Conservation (phyloP, 1,140 invertebrate genomes). For the Metaphire vulgaris region DNA sequence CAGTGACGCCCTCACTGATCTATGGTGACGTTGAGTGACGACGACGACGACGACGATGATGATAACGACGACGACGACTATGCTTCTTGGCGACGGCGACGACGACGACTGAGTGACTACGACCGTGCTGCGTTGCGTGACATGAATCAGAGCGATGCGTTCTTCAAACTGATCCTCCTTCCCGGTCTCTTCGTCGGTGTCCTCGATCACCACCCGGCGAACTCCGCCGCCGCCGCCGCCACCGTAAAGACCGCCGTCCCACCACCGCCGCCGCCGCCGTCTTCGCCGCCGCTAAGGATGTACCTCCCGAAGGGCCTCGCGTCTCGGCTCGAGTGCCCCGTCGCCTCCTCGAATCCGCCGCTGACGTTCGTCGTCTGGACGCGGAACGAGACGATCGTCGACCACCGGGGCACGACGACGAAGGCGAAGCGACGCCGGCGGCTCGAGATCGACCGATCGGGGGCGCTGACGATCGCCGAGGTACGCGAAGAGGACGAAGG, state of each 20-base stretch:
- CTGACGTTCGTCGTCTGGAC: neutral
- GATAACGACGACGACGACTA: no score
- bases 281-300: neutral
- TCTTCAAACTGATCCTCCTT: neutral
- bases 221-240: no score
- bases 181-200: no score
- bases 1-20: no score
- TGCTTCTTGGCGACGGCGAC: no score
- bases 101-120: no score
- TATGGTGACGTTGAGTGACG: no score
- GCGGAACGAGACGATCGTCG: neutral
- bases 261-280: neutral
- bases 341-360: neutral
- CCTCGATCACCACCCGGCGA: no score
- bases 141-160: neutral
- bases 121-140: neutral
- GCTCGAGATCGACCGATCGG: neutral
- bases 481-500: neutral
- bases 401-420: neutral
- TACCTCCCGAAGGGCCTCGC: neutral
- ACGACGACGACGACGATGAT: no score
- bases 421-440: no score
- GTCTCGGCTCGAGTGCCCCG: neutral
- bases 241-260: no score
- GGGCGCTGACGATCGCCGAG: neutral